A percentile compares a stretch with the other conserved stretches of the same genome.
Evolutionary conservation across 2,888 invertebrate genomes (phyloP).

Genomic region (Ennomos fuscantarius): DNA sequence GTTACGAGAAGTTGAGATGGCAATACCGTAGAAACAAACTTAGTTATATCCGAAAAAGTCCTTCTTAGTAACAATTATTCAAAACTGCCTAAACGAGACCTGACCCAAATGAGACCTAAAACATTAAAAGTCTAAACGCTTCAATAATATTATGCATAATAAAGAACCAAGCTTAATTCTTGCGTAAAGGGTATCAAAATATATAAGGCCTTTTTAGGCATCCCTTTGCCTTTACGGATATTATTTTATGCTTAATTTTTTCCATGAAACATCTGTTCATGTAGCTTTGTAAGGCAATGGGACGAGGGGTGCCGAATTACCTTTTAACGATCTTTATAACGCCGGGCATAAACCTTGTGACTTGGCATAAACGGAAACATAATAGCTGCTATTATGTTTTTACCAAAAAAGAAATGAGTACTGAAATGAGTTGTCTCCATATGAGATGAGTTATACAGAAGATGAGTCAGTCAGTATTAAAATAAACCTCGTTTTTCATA

Average conservation of each 20-base stretch:
- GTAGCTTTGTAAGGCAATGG: constrained; percentile 18
- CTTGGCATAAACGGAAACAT: constrained; percentile 25
- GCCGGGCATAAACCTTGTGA: constrained; percentile 16
- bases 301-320: constrained; percentile 22
- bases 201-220: constrained; percentile 19
- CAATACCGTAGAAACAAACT: no score
- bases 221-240: constrained; percentile 21
- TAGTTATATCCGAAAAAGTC: no score
- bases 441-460: neutral
- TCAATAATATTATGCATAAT: neutral
- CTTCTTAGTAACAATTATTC: no score
- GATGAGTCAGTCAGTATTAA: no score
- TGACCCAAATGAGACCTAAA: neutral
- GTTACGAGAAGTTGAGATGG: no score
- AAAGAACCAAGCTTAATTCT: constrained; percentile 8
- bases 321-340: constrained; percentile 28
- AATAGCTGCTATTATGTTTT: constrained; percentile 23
- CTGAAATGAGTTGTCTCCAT: constrained; percentile 7
- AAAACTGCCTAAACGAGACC: no score
- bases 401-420: constrained; percentile 18
- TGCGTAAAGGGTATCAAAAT: constrained; percentile 9
- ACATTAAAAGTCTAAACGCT: neutral
- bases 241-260: constrained; percentile 26
- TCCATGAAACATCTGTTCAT: constrained; percentile 23
- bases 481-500: no score